These are phyloP conservation scores for Oryzias javanicus DNA, from an alignment of 2,113 vertebrate genomes.

Conservation along the genomic window DNA sequence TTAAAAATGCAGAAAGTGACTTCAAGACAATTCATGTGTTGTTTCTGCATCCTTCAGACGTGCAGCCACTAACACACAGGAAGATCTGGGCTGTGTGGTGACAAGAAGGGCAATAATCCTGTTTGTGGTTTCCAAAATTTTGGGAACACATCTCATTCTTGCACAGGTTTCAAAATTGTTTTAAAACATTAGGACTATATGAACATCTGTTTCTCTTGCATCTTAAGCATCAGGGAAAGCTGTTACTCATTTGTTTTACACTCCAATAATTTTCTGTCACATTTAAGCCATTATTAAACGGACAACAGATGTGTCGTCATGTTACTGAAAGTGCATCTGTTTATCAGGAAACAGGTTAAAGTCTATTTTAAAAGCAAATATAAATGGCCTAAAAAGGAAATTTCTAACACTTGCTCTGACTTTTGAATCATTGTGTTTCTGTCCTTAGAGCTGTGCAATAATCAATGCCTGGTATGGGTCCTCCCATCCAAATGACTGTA, in stretches of 20 bases:
- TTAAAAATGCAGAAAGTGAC: constrained; percentile 6
- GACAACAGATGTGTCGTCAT: constrained; percentile 9
- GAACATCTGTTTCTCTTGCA: constrained; percentile 13
- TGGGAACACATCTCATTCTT: constrained; percentile 20
- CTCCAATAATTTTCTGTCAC: constrained; percentile 13
- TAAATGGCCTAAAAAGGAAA: constrained; percentile 17
- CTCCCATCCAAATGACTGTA: constrained; percentile 73
- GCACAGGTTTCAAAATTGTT: background rate
- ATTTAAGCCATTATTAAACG: constrained; percentile 42
- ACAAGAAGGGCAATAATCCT: constrained; percentile 1
- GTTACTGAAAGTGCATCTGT: constrained; percentile 16
- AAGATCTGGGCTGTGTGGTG: background rate
- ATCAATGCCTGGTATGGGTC: constrained; percentile 74
- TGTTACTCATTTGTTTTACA: constrained; percentile 25
- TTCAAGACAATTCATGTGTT: constrained; percentile 17
- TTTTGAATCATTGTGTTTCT: constrained; percentile 44
- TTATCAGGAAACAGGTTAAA: constrained; percentile 1
- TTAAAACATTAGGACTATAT: no score
- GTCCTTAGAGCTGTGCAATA: constrained; percentile 71
- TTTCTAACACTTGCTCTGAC: constrained; percentile 51
- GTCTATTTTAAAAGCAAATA: constrained; percentile 1
- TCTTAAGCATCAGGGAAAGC: constrained; percentile 53
- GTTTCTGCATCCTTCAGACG: constrained; percentile 21
- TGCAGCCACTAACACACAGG: background rate
- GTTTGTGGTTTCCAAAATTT: constrained; percentile 19